Evolutionary conservation across 2,888 invertebrate genomes (phyloP).

Genomic region (Ectemnius continuus): DNA sequence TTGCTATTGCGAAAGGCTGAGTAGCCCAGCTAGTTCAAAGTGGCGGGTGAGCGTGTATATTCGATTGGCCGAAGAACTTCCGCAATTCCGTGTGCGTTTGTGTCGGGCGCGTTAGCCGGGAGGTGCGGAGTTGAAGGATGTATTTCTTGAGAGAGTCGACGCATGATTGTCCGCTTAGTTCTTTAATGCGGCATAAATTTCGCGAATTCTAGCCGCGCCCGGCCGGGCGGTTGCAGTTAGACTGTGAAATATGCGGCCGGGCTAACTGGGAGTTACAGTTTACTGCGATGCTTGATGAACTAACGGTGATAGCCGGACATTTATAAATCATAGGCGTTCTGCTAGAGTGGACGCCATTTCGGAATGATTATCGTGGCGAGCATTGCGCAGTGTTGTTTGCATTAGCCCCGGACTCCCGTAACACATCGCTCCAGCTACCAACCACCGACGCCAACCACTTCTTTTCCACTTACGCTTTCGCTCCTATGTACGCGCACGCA

Average conservation of each 20-base stretch:
- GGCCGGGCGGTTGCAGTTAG: neutral
- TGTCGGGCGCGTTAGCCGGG: neutral
- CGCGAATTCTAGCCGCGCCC: neutral
- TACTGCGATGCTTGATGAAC: conserved; percentile 25
- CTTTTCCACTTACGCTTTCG: too few relatives aligned
- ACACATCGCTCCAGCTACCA: too few relatives aligned
- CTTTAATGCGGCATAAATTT: conserved; percentile 2
- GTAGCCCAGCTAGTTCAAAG: too few relatives aligned
- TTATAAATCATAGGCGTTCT: conserved; percentile 23
- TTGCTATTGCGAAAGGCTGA: too few relatives aligned
- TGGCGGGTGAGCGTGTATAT: too few relatives aligned
- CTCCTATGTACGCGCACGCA: too few relatives aligned
- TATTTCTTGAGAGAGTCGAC: neutral
- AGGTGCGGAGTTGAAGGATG: neutral
- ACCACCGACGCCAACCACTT: too few relatives aligned
- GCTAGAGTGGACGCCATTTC: conserved; percentile 12
- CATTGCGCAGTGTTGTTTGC: conserved; percentile 8
- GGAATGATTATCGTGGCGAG: conserved; percentile 9
- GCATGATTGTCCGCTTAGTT: neutral
- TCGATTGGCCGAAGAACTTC: too few relatives aligned
- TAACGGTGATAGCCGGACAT: conserved; percentile 21
- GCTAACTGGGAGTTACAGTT: conserved; percentile 14
- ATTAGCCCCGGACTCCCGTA: conserved; percentile 15
- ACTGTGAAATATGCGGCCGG: neutral
- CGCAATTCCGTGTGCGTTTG: too few relatives aligned